Evolutionary conservation across 92 coral and sea anemone genomes (phyloP).

Genomic region (Phenganax stokvisi): DNA sequence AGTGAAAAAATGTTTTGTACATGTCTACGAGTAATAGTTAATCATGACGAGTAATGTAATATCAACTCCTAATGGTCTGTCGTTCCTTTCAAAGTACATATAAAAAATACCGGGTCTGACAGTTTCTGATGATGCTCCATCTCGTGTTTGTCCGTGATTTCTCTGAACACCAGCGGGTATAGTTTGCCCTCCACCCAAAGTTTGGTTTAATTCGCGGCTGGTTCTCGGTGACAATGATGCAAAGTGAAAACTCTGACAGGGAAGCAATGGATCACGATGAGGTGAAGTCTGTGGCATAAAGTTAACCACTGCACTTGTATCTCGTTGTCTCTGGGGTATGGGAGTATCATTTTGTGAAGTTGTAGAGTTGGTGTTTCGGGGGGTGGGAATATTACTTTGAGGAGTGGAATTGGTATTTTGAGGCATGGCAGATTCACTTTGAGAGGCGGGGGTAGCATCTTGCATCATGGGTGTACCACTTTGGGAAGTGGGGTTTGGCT

Average conservation of each 20-base stretch:
- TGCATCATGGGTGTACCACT: conserved; percentile 48
- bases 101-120: background rate
- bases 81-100: background rate
- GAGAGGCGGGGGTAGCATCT: conserved; percentile 25
- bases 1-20: no score
- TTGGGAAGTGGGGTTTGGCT: conserved; percentile 37
- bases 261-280: conserved; percentile 87
- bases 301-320: conserved; percentile 16
- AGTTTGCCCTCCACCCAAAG: conserved; percentile 11
- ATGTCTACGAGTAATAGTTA: no score
- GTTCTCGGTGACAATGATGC: conserved; percentile 65
- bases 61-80: no score
- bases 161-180: background rate
- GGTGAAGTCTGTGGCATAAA: conserved; percentile 38
- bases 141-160: background rate
- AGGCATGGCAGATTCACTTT: background rate
- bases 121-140: background rate
- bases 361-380: background rate
- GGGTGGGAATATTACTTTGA: background rate
- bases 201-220: background rate
- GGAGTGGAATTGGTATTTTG: background rate
- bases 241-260: conserved; percentile 98
- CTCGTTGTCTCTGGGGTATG: background rate
- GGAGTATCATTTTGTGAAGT: background rate
- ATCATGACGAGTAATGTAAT: no score